Evolutionary conservation across 2,113 vertebrate species (phyloP).

Genomic region (Cottus gobio): DNA sequence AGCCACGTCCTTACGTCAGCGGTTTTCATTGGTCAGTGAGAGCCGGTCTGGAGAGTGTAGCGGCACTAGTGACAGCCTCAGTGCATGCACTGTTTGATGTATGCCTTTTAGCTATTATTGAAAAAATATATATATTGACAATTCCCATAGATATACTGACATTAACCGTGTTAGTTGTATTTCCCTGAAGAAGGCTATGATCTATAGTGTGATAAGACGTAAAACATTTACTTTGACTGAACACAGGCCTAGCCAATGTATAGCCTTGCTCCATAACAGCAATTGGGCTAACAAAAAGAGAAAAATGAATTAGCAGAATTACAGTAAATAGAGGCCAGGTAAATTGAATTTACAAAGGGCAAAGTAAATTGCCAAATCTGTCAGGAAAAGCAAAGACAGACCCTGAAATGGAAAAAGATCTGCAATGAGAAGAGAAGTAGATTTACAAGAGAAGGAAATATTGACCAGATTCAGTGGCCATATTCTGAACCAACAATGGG

Average conservation of each 20-base stretch:
- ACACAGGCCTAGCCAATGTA: background rate
- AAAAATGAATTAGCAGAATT: background rate
- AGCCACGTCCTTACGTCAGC: rapidly evolving
- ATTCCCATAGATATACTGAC: background rate
- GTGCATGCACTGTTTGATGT: background rate
- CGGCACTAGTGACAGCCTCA: background rate
- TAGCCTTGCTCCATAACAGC: background rate
- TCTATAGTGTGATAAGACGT: background rate
- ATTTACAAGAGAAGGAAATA: background rate
- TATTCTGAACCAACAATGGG: background rate
- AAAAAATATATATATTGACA: background rate
- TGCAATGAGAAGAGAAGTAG: background rate
- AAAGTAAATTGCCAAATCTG: background rate
- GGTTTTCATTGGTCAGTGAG: conserved; percentile 52
- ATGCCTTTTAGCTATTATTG: background rate
- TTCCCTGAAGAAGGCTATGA: background rate
- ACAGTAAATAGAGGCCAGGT: background rate
- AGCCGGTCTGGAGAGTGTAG: background rate
- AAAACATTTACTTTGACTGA: background rate
- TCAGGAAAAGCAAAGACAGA: background rate
- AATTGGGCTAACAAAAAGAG: background rate
- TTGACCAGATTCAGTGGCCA: no score
- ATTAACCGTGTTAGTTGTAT: background rate
- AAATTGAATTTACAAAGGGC: background rate
- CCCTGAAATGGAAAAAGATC: background rate